Base-by-base conservation (phyloP, 2,888 invertebrate genomes). In the Rhagonycha fulva region DNA sequence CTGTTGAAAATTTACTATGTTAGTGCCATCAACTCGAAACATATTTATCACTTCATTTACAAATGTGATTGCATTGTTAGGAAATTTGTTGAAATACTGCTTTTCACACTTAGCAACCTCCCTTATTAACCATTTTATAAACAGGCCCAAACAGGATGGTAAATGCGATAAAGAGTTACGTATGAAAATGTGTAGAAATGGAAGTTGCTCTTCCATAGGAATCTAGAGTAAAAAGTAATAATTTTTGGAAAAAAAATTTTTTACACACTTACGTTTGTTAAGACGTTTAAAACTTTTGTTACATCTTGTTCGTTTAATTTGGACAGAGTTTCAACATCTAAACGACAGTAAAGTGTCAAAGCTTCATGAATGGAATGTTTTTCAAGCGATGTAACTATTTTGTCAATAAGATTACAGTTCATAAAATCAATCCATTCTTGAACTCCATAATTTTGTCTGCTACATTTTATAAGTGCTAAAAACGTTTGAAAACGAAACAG, bases 371-470 rank as follows among this genome's bases (percentile, higher is more conserved):
- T 82, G 63, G 83, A 69, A 66, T 84, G 81, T 81, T 86, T 83
- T 80, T 84, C 83, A 62, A 90, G 82, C 77, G 84, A 84, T 12
- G 79, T 82, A 69, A 85, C 85, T 70, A 88, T 85, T 81, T 88
- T 87, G 11, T 87, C 82, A 62, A 89, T 82, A 26, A 89, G 84
- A 82, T 89, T 84, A 9, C 85, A 84, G 14, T 82, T 82, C 4
- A 84, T 87, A 84, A 90, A 90, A 78, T 82, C 81, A 7, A 84
- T 81, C 90, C 90, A 90, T 47, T 87, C 84, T 47, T 85, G 83
- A 60, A 86, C 82, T 70, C 82, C 81, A 63, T 83, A 80, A 10
- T 83, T 75, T 62, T 80, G 68, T n/a, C 76, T 60, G 63, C 62
- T 70, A 72, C 75, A 70, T 67, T 75, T 82, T 28, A 74, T 78